These are phyloP conservation scores for Habropoda laboriosa DNA, from an alignment of 1,140 invertebrate species.

Conservation along the genomic window DNA sequence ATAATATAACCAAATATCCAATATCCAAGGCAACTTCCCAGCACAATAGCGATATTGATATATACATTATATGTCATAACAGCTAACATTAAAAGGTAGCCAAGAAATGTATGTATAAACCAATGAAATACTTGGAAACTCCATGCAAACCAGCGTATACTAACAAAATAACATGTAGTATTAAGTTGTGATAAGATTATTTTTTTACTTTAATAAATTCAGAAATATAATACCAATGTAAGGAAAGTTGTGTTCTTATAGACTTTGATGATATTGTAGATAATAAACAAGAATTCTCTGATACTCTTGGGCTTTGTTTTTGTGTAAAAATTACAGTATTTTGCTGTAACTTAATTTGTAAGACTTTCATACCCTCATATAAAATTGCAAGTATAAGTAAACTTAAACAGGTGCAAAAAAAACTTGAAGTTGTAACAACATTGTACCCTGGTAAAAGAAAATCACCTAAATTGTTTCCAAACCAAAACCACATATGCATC, in stretches of 20 bases:
- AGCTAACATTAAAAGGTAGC: conserved; percentile 93
- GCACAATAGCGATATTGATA: conserved; percentile 87
- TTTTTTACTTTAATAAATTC: not conserved
- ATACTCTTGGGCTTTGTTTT: conserved; percentile 39
- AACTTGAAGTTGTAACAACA: conserved; percentile 78
- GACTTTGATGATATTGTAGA: conserved; percentile 67
- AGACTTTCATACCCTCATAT: conserved; percentile 84
- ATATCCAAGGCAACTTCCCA: conserved; percentile 90
- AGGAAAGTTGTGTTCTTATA: conserved; percentile 26
- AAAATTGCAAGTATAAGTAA: conserved; percentile 81
- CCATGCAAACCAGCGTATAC: conserved; percentile 69
- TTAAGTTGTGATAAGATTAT: conserved; percentile 17
- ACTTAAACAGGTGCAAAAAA: conserved; percentile 82
- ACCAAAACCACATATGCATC: conserved; percentile 85
- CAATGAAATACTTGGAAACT: conserved; percentile 74
- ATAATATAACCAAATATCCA: conserved; percentile 83
- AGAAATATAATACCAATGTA: conserved; percentile 61
- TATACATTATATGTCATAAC: conserved; percentile 96
- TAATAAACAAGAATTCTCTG: conserved; percentile 75
- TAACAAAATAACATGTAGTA: conserved; percentile 35
- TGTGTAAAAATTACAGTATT: conserved; percentile 45
- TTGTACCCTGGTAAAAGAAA: conserved; percentile 83
- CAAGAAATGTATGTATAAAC: conserved; percentile 83
- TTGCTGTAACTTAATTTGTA: conserved; percentile 71
- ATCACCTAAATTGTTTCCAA: conserved; percentile 81